phyloP scores from a whole-genome alignment of 1,140 invertebrate species.

The Zaprionus davidi region DNA sequence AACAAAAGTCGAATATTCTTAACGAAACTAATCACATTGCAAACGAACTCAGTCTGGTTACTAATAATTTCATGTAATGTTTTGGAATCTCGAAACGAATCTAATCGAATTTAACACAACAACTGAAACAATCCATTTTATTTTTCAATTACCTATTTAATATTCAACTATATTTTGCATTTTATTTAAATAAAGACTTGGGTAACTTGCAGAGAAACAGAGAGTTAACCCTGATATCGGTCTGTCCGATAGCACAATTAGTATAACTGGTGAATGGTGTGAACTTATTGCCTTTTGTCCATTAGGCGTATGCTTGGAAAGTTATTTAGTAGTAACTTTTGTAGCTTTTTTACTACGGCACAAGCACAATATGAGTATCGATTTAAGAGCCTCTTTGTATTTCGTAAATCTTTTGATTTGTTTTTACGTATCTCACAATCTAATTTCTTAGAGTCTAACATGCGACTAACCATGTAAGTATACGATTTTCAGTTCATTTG shows the following conservation, averaged over 20 bases:
- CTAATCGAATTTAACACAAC: constrained; percentile 15
- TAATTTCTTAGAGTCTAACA: constrained; percentile 79
- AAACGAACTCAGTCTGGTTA: constrained; percentile 77
- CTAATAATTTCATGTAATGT: constrained; percentile 83
- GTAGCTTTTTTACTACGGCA: constrained; percentile 46
- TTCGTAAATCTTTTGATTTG: constrained; percentile 54
- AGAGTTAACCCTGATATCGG: constrained; percentile 26
- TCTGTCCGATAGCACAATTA: constrained; percentile 45
- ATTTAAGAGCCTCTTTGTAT: constrained; percentile 49
- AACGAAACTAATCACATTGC: constrained; percentile 79
- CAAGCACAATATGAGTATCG: constrained; percentile 30
- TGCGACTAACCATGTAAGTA: constrained; percentile 82
- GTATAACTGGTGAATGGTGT: constrained; percentile 11
- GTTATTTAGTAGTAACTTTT: constrained; percentile 15
- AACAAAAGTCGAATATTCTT: constrained; percentile 64
- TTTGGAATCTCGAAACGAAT: constrained; percentile 24
- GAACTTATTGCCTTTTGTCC: background rate
- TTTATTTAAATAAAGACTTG: constrained; percentile 29
- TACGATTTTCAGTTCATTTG: constrained; percentile 54
- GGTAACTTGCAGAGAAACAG: background rate
- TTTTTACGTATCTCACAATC: constrained; percentile 63
- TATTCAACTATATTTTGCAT: constrained; percentile 20
- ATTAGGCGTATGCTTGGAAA: constrained; percentile 2
- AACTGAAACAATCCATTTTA: constrained; percentile 8
- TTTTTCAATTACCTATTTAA: constrained; percentile 21